Base-by-base conservation (phyloP, 2,888 invertebrate genomes). In the Meghimatium bilineatum region DNA sequence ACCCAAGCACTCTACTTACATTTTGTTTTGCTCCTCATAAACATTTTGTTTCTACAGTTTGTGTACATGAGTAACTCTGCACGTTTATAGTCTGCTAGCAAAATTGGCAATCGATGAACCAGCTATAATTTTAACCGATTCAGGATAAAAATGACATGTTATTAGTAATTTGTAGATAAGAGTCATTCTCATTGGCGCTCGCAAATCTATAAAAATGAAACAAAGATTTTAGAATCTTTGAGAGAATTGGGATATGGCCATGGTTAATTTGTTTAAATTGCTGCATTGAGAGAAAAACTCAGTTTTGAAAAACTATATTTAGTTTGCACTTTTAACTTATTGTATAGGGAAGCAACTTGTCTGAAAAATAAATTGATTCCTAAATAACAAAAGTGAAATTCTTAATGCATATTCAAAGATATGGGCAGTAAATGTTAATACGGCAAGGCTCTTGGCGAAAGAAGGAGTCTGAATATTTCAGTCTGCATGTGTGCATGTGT, bases 41-140 rank as follows among this genome's bases (percentile, higher is more conserved):
- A 79, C 38, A 79, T 23, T 69, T 79, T 79, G 63, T 79, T 79
- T 49, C 79, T 34, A 69, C 67, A 79, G 32, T 79, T 79, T 79
- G 67, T 79, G 36, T 79, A 79, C 79, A 79, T 79, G 34, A 79
- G 69, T n/a, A 36, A 26, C 44, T 67, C 79, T 32, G 79, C 79
- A 49, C 79, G 66, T 32, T 66, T 69, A n/a, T 23, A 26, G 32
- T 67, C 69, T 34, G 49, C 49, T 10, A n/a, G 34, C 44, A 79
- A 38, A 44, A 66, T 20, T 49, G 79, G 79, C 34, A 79, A 52
- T 14, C 79, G 67, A n/a, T 29, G 17, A 38, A 69, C 38, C 49
- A 79, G 32, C 79, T 79, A 38, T n/a, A 10, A 38, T 63, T 36
- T 20, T 6, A 6, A 34, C 8, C n/a, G 29, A 44, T 56, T 20